Conservation (phyloP, 2,113 vertebrate genomes). For the Alouatta palliata region DNA sequence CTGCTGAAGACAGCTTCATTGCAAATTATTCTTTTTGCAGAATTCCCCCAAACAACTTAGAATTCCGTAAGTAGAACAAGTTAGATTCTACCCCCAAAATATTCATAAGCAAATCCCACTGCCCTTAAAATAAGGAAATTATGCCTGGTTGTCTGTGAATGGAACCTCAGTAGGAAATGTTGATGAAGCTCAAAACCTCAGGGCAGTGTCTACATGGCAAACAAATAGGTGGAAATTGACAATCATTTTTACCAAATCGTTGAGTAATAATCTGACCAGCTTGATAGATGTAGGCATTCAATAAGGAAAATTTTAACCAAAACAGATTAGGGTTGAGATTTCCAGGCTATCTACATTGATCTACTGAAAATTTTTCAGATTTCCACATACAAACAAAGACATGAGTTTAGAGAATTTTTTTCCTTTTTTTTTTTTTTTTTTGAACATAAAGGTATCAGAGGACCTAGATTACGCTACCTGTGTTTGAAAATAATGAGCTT, state of each 20-base stretch:
- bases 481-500: conserved; percentile 87
- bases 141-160: neutral
- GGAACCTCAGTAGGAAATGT: neutral
- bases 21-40: neutral
- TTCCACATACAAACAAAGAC: neutral
- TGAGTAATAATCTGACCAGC: neutral
- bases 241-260: neutral
- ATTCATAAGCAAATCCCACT: neutral
- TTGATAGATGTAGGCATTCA: neutral
- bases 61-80: conserved; percentile 8
- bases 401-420: neutral
- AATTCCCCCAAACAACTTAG: neutral
- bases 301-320: conserved; percentile 22
- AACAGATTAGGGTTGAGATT: neutral
- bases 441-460: conserved; percentile 66
- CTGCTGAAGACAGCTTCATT: neutral
- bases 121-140: neutral
- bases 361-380: neutral
- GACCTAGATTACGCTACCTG: conserved; percentile 82
- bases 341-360: neutral
- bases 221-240: neutral
- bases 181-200: neutral
- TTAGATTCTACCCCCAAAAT: neutral
- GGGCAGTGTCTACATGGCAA: neutral
- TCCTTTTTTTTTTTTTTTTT: conserved; percentile 39